Percentiles rank a stretch among this genome's conserved stretches.
phyloP scores from a whole-genome alignment of 1,140 invertebrate genomes.

The Bombus fervidus region DNA sequence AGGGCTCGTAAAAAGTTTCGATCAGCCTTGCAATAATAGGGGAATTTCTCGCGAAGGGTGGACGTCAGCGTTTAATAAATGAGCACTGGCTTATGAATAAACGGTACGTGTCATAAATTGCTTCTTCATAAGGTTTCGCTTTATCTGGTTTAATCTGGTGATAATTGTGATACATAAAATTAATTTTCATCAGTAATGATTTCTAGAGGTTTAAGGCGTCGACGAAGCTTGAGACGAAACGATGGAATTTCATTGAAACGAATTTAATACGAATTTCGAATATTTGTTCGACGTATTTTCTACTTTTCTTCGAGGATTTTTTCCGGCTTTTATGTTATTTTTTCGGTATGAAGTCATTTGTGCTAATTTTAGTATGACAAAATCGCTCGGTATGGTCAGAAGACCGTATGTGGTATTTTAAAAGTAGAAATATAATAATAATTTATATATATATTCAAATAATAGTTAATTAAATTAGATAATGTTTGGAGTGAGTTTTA shows the following conservation, averaged over 20 bases:
- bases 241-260: neutral
- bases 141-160: neutral
- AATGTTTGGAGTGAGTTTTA: neutral
- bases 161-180: no score
- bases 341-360: no score
- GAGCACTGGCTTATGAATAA: neutral
- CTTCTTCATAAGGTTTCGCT: neutral
- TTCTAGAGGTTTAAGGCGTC: neutral
- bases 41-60: neutral
- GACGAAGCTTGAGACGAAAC: neutral
- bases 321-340: no score
- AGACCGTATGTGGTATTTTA: no score
- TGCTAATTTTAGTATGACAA: no score
- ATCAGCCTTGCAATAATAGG: constrained; percentile 2
- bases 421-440: no score
- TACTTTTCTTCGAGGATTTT: neutral
- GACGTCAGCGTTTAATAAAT: neutral
- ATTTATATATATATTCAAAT: no score
- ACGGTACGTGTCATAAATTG: neutral
- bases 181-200: neutral
- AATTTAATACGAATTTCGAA: no score
- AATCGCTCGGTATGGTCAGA: no score
- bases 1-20: constrained; percentile 23
- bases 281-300: neutral
- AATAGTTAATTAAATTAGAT: neutral